Evolutionary conservation across 2,113 vertebrate species (phyloP).

Genomic region (Lanius collurio): DNA sequence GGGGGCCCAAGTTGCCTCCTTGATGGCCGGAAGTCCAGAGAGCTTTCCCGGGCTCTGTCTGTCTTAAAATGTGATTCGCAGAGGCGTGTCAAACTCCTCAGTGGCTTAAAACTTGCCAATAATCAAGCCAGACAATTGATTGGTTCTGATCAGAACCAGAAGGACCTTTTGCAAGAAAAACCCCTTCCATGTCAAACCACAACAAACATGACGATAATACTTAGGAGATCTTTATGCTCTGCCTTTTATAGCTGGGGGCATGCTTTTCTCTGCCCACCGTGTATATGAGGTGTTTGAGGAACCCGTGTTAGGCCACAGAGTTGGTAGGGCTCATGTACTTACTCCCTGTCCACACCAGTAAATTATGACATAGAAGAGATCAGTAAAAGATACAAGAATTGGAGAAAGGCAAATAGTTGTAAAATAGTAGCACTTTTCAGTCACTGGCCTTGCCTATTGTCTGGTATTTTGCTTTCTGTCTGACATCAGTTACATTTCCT

Average conservation of each 20-base stretch:
- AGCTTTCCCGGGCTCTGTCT: no score
- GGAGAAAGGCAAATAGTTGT: not conserved
- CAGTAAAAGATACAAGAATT: not conserved
- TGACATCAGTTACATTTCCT: not conserved
- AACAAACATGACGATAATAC: not conserved
- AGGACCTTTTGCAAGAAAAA: no score
- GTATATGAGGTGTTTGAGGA: not conserved
- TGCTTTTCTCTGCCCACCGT: not conserved
- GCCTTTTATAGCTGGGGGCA: not conserved
- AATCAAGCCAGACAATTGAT: no score
- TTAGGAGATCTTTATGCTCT: not conserved
- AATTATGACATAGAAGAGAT: not conserved
- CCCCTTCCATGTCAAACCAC: no score
- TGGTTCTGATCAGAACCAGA: no score
- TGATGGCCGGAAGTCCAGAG: no score
- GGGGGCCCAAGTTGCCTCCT: no score
- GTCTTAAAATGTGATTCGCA: no score
- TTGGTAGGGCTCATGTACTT: not conserved
- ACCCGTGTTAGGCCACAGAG: not conserved
- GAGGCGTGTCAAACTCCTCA: no score
- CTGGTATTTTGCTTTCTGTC: not conserved
- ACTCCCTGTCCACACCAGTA: not conserved
- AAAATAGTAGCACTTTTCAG: not conserved
- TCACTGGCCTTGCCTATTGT: not conserved
- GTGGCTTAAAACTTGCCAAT: no score